Evolutionary conservation across 1,140 invertebrate genomes (phyloP), one percentile per base, ranked within the genome.

Genomic region (Euwallacea fornicatus): DNA sequence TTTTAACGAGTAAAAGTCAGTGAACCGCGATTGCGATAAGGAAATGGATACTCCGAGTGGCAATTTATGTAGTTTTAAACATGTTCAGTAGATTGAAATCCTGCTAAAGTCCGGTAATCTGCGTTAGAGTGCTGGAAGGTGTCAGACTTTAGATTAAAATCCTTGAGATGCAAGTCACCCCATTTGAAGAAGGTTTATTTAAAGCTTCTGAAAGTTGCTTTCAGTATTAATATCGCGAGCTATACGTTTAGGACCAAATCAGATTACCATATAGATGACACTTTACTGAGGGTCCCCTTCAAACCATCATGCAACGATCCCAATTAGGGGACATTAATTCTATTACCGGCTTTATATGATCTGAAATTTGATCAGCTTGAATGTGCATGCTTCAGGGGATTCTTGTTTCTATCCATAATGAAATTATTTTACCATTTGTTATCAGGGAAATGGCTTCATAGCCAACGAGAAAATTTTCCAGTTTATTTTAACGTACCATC

Each of bases 281-380:
- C 56, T 42, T 68, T 68, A 68, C 60, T 21, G 41, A 33, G 55
- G 66, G 55, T n/a, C 16, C 56, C 42, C 41, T 60, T 63, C 64
- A n/a, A 16, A 33, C 6, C n/a, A 68, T 68, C 46, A 68, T 68
- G 66, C 42, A 65, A 54, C 33, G 55, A 33, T 58, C 33, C 66
- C 66, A 59, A 68, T 68, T 68, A 68, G 66, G 66, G 66, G 66
- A 68, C 56, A 56, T 68, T 60, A 68, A 68, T 68, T 68, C 66
- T 44, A 68, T 68, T 68, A 68, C 55, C 6, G 56, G 15, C 55
- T 68, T 33, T 68, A 68, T 60, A 68, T 68, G 66, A 60, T 43
- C 55, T 13, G 54, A 68, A 68, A 68, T 50, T 59, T 33, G 42
- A 68, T 68, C 66, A 68, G 42, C 8, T 50, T 59, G 56, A 59